Conservation (phyloP, 2,113 vertebrate genomes). For the Antigone vipio region DNA sequence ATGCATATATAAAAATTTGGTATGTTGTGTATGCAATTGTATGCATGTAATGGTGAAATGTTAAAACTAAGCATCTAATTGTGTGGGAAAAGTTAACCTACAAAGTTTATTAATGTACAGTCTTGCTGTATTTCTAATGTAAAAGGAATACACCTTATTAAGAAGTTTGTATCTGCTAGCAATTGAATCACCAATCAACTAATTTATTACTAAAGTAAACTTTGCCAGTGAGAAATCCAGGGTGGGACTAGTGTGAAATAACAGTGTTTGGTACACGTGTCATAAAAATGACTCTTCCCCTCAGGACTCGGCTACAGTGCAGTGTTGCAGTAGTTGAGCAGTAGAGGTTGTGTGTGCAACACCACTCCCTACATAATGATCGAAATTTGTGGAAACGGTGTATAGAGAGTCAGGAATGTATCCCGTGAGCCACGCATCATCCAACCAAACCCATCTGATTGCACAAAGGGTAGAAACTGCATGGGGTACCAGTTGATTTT, state of each 20-base stretch:
- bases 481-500: accelerated
- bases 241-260: not conserved
- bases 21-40: not conserved
- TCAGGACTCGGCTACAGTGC: not conserved
- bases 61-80: not conserved
- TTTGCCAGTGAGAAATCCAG: not conserved
- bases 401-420: not conserved
- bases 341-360: not conserved
- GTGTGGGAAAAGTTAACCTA: not conserved
- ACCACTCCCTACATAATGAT: not conserved
- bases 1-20: not conserved
- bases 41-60: not conserved
- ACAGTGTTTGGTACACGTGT: not conserved
- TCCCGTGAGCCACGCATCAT: not conserved
- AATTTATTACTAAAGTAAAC: not conserved
- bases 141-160: not conserved
- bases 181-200: not conserved
- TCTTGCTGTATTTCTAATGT: not conserved
- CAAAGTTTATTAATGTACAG: not conserved
- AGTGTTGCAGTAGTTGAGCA: not conserved
- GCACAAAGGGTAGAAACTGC: not conserved
- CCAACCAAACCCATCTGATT: not conserved
- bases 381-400: not conserved
- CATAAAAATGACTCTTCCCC: not conserved
- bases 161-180: not conserved